Conservation (phyloP, 2,113 vertebrate species). For the Ardeotis arabs region DNA sequence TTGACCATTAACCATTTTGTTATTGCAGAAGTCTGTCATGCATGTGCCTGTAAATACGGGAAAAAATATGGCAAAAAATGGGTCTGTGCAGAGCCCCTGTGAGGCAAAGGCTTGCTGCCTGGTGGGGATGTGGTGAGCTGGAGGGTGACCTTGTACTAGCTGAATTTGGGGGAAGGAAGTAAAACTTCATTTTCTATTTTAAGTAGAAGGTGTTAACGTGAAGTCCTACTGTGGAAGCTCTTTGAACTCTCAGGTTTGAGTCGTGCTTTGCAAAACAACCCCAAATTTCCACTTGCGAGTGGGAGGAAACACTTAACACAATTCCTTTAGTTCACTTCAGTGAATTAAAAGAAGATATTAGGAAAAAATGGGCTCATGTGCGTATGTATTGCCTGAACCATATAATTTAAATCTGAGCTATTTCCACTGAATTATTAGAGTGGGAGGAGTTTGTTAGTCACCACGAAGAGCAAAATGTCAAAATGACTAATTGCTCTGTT, state of each 20-base stretch:
- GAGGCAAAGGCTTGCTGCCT: not conserved
- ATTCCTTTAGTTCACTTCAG: not conserved
- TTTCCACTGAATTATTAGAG: not conserved
- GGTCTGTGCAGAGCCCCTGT: not conserved
- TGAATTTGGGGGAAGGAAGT: not conserved
- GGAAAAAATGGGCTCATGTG: not conserved
- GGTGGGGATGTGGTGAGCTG: not conserved
- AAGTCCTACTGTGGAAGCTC: not conserved
- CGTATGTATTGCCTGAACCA: not conserved
- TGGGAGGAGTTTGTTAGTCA: slow-evolving; percentile 17
- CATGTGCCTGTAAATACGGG: not conserved
- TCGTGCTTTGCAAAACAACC: not conserved
- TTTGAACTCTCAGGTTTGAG: not conserved
- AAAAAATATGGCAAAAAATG: not conserved
- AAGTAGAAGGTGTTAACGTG: not conserved
- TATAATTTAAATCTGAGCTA: not conserved
- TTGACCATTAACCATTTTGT: not conserved
- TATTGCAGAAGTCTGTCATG: not conserved
- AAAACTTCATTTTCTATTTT: not conserved
- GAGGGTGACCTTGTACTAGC: not conserved
- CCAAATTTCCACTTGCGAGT: not conserved
- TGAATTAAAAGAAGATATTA: not conserved
- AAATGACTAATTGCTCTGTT: not conserved
- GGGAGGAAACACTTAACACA: not conserved
- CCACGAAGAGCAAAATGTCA: not conserved